Percentiles rank a stretch among this genome's conserved stretches.
phyloP scores from a whole-genome alignment of 1,140 invertebrate genomes.

The Eriosoma lanigerum region DNA sequence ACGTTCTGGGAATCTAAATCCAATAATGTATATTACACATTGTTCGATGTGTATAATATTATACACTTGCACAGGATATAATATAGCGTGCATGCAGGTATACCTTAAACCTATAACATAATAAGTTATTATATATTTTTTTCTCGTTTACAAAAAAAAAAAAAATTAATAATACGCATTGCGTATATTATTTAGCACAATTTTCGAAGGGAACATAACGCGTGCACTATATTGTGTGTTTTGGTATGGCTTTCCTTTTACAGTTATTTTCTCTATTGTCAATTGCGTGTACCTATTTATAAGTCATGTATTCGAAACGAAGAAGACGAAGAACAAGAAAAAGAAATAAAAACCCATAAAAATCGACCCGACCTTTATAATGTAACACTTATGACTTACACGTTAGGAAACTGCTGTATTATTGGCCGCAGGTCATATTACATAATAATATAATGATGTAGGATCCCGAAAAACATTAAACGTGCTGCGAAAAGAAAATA shows the following conservation, averaged over 20 bases:
- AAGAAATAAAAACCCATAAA: neutral
- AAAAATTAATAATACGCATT: too few relatives aligned
- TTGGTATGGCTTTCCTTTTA: neutral
- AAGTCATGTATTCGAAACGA: too few relatives aligned
- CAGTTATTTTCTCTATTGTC: conserved; percentile 22
- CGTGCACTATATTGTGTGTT: neutral
- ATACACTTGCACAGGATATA: too few relatives aligned
- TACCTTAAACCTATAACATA: too few relatives aligned
- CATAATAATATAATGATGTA: neutral
- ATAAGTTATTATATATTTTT: too few relatives aligned
- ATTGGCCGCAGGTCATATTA: neutral
- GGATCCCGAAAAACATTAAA: neutral
- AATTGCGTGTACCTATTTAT: neutral
- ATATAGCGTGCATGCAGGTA: too few relatives aligned
- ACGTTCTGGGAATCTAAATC: too few relatives aligned
- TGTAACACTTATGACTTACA: neutral
- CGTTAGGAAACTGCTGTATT: too few relatives aligned
- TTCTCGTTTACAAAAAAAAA: too few relatives aligned
- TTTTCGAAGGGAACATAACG: neutral
- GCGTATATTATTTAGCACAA: neutral
- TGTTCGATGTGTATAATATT: too few relatives aligned
- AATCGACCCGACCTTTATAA: conserved; percentile 16
- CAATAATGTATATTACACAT: too few relatives aligned
- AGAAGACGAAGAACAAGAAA: too few relatives aligned
- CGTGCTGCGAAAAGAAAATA: neutral